Evolutionary conservation across 2,797 vertebrate species (phyloP).

Genomic region (Acanthurus lineatus): DNA sequence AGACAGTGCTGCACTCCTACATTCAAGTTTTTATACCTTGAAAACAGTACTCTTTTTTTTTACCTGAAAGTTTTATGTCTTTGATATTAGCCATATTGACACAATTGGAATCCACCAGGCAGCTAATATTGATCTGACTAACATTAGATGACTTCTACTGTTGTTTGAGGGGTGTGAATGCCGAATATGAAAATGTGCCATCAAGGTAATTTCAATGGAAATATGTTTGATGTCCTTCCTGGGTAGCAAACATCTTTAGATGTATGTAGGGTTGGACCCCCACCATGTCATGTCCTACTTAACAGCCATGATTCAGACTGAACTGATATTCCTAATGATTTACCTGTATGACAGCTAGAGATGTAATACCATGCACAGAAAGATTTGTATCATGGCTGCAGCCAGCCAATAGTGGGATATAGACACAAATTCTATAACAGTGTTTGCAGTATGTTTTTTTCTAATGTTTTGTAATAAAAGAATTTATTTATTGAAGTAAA

Average conservation of each 20-base stretch:
- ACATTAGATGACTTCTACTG: constrained; percentile 34
- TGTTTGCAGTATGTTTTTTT: constrained; percentile 52
- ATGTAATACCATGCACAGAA: constrained; percentile 28
- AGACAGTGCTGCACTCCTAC: background rate
- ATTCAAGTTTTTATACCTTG: constrained; percentile 7
- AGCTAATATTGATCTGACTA: constrained; percentile 54
- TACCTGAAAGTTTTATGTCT: background rate
- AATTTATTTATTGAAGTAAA: constrained; percentile 78
- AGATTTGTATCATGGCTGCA: constrained; percentile 45
- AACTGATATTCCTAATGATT: constrained; percentile 30
- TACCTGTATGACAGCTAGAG: constrained; percentile 31
- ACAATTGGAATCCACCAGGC: constrained; percentile 45
- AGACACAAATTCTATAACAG: constrained; percentile 36
- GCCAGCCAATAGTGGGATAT: constrained; percentile 33
- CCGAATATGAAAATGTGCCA: constrained; percentile 30
- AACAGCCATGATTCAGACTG: constrained; percentile 24
- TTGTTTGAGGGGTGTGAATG: constrained; percentile 21
- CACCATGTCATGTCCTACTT: constrained; percentile 2
- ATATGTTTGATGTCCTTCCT: constrained; percentile 21
- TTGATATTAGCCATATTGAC: constrained; percentile 21
- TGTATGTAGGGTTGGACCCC: background rate
- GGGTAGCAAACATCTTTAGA: constrained; percentile 19
- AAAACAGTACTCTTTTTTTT: constrained; percentile 1
- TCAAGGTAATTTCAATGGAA: constrained; percentile 28
- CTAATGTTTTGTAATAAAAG: constrained; percentile 75